A percentile compares a stretch with the other conserved stretches of the same genome.
phyloP scores from a whole-genome alignment of 2,888 invertebrate species.

The Cantharis nigra region DNA sequence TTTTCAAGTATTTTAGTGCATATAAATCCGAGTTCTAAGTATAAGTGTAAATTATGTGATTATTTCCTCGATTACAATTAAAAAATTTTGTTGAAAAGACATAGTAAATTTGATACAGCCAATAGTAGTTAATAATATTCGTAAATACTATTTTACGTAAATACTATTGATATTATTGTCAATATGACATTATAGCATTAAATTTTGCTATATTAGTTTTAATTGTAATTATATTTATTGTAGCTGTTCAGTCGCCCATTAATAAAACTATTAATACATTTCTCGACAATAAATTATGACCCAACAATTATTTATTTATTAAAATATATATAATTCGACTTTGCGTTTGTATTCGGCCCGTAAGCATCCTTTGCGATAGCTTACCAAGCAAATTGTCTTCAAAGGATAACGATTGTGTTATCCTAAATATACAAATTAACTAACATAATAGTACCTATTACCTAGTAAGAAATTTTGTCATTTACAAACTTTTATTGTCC shows the following conservation, averaged over 20 bases:
- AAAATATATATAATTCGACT: background rate
- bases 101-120: too few species aligned
- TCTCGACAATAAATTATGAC: background rate
- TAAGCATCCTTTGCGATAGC: background rate
- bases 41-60: too few species aligned
- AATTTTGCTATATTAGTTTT: background rate
- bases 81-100: too few species aligned
- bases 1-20: too few species aligned
- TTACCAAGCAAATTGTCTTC: background rate
- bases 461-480: background rate
- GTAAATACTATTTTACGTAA: too few species aligned
- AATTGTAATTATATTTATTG: background rate
- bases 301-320: background rate
- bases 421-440: background rate
- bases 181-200: background rate
- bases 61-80: too few species aligned
- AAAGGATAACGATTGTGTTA: background rate
- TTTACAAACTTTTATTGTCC: background rate
- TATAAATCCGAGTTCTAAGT: too few species aligned
- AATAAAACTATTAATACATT: background rate
- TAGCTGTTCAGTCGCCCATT: background rate
- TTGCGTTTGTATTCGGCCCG: background rate
- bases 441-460: background rate
- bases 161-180: background rate
- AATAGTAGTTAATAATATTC: too few species aligned